Evolutionary conservation across 2,113 vertebrate species (phyloP), one percentile per base, ranked within the genome.

Genomic region (Chascanopsetta lugubris): DNA sequence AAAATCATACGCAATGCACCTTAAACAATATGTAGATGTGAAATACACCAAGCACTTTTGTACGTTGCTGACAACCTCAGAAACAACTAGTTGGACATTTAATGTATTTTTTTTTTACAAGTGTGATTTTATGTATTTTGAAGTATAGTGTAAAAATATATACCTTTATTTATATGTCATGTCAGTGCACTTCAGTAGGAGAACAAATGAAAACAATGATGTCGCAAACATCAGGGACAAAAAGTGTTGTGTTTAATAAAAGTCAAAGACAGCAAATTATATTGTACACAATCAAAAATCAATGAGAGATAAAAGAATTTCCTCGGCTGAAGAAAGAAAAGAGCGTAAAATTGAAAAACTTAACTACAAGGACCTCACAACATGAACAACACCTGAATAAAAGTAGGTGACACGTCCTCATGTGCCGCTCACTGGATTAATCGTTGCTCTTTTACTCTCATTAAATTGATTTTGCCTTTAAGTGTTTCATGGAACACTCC

Each of bases 401-500:
- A 49, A 12, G 25, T 29, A 27, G 40, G 4, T 54, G 51, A n/a
- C 22, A 24, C 5, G 17, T 42, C 27, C 30, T 21, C 8, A 3
- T 46, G n/a, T 24, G 21, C 46, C 49, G 20, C 50, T 24, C 15
- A 38, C 49, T 29, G 26, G 63, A 53, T 51, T 69, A 8, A 67
- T 75, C 58, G 12, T 34, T 20, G 18, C n/a, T 8, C 34, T 43
- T 27, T 30, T 53, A 8, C 18, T 5, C 18, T 29, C 10, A 13
- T 9, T 13, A 11, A 21, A 24, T 34, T 42, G 6, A 55, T 36
- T 75, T 63, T 18, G 3, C 43, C n/a, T 5, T n/a, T 2, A 17
- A 43, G 24, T 24, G 34, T 57, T 65, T 26, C 38, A 38, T 65
- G 43, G 38, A 10, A 25, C 27, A 49, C n/a, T 50, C 36, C 26